Base-by-base conservation (phyloP, 2,888 invertebrate genomes). In the Brachypalpus laphriformis region DNA sequence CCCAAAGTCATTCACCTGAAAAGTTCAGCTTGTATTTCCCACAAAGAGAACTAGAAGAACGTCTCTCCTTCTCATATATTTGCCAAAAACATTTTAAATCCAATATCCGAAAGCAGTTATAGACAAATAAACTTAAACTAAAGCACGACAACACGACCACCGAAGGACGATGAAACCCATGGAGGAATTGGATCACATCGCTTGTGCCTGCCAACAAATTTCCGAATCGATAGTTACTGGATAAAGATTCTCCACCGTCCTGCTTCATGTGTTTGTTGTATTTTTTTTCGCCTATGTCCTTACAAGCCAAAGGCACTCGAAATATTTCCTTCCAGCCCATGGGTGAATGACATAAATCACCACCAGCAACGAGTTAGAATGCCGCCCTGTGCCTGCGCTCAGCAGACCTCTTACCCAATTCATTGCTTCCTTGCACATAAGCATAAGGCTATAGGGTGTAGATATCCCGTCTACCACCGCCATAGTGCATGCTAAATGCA, bases 301-400 rank as follows among this genome's bases (percentile, higher is more conserved):
- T 63, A 80, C 68, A 75, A 85, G 75, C 83, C 70, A 75, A 74
- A 74, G 70, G 71, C 80, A 71, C 68, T 83, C 49, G 34, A 83
- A 75, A 51, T 75, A 83, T 83, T 83, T 83, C 83, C 83, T 83
- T 80, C 47, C 42, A 74, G 82, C 74, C 63, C 68, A 56, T 57
- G 78, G 82, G 78, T 83, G 72, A 74, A 78, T 74, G 78, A 51
- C 68, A 83, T 83, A 83, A 83, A 83, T 83, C 82, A 74, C 68
- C 56, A 56, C 54, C 25, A 71, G 22, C 34, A 59, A 31, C 34
- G n/a, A n/a, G n/a, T n/a, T n/a, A n/a, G n/a, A n/a, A n/a, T n/a
- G 42, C 40, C 20, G 56, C 16, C 31, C 45, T 51, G 22, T 37
- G 49, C 59, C 31, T 2, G 3, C 25, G 63, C 9, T 22, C 61